Percentiles rank a stretch among this genome's conserved stretches.
Evolutionary conservation across 2,888 invertebrate genomes (phyloP).

Genomic region (Atherix ibis): DNA sequence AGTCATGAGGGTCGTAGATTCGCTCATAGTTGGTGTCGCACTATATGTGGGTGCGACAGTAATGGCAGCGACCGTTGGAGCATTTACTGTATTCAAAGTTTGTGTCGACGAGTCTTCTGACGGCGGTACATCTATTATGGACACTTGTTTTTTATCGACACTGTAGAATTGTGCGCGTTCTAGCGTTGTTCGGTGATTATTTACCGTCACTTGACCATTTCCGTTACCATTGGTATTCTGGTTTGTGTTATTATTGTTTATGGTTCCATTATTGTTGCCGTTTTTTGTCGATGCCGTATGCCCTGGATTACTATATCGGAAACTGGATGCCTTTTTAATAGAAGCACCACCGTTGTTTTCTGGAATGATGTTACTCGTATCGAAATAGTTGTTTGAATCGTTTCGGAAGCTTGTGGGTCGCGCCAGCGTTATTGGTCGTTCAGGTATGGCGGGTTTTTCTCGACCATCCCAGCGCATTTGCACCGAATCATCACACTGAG

Average conservation of each 20-base stretch:
- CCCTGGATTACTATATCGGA: conserved; percentile 7
- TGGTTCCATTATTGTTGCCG: conserved; percentile 5
- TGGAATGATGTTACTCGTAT: background rate
- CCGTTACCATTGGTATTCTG: conserved; percentile 9
- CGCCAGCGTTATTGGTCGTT: conserved; percentile 40
- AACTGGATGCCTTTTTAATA: conserved; percentile 14
- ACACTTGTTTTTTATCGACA: conserved; percentile 15
- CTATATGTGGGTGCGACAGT: too few relatives aligned
- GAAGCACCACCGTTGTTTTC: conserved; percentile 2
- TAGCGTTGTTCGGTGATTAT: conserved; percentile 11
- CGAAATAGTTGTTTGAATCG: conserved; percentile 4
- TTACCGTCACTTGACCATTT: background rate
- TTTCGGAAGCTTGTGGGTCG: conserved; percentile 11
- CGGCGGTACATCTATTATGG: conserved; percentile 12
- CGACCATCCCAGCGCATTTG: conserved; percentile 24
- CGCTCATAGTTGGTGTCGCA: conserved; percentile 1
- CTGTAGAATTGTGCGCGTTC: conserved; percentile 15
- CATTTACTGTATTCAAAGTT: conserved; percentile 2
- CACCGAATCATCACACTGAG: conserved; percentile 16
- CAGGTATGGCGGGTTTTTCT: conserved; percentile 66
- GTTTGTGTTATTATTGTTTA: conserved; percentile 5
- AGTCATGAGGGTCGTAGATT: too few relatives aligned
- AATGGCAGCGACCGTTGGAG: too few relatives aligned
- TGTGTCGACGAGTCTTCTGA: conserved; percentile 6
- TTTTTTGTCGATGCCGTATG: background rate